These are phyloP conservation scores for Falcaria lacertinaria DNA, from an alignment of 2,888 invertebrate species.

Conservation along the genomic window DNA sequence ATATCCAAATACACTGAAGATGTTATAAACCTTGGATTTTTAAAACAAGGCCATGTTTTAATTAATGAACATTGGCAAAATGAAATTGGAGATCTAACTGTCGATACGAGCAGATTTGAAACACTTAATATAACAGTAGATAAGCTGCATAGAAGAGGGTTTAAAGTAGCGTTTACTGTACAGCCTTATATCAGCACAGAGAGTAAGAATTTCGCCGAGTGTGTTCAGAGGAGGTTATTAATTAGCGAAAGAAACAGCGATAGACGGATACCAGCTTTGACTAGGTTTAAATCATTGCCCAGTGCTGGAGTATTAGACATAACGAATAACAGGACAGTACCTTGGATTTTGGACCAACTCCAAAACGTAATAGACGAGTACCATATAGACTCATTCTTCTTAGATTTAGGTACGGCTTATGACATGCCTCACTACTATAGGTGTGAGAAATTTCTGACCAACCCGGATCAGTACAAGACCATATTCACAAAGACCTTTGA, in stretches of 20 bases:
- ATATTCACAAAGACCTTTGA: constrained; percentile 84
- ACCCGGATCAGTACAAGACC: constrained; percentile 91
- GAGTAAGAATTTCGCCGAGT: constrained; percentile 89
- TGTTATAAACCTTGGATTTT: constrained; percentile 87
- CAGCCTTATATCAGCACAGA: constrained; percentile 95
- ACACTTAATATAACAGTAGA: constrained; percentile 88
- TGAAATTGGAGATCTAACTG: constrained; percentile 89
- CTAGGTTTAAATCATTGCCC: constrained; percentile 88
- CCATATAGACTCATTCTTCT: constrained; percentile 91
- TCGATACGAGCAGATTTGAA: constrained; percentile 89
- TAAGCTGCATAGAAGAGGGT: constrained; percentile 90
- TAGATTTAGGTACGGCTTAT: constrained; percentile 90
- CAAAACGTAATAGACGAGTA: constrained; percentile 85
- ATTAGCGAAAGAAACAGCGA: constrained; percentile 90
- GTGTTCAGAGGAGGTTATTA: constrained; percentile 86
- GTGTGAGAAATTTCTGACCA: constrained; percentile 84
- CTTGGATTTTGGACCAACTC: constrained; percentile 89
- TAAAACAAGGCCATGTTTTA: constrained; percentile 88
- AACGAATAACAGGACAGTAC: constrained; percentile 88
- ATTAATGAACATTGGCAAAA: constrained; percentile 92
- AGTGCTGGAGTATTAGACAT: constrained; percentile 93
- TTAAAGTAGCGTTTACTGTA: constrained; percentile 92
- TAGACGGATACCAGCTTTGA: constrained; percentile 88
- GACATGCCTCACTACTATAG: constrained; percentile 93
- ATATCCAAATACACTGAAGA: constrained; percentile 91